Evolutionary conservation across 2,113 vertebrate genomes (phyloP).

Genomic region (Notechis scutatus): DNA sequence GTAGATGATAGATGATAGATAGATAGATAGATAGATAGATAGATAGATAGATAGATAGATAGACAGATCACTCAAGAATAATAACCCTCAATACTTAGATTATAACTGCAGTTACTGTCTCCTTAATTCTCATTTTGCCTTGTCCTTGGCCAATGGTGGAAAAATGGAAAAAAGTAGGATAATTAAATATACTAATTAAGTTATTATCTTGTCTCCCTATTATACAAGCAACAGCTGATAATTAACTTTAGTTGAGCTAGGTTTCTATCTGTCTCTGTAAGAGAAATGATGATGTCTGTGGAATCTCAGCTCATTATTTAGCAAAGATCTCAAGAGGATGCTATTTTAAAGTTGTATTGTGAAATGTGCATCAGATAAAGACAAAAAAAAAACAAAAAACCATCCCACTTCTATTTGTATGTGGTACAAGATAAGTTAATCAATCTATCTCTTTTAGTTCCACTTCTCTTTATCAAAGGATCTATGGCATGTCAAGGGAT

Average conservation of each 20-base stretch:
- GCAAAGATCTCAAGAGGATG: not conserved
- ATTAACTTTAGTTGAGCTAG: not conserved
- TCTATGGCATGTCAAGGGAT: not conserved
- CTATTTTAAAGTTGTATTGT: not conserved
- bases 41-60: too few species aligned
- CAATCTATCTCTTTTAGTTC: not conserved
- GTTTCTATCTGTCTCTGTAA: not conserved
- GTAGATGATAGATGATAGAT: too few species aligned
- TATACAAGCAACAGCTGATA: not conserved
- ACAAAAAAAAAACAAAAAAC: not conserved
- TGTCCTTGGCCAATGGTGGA: not conserved
- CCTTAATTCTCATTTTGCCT: not conserved
- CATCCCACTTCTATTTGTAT: not conserved
- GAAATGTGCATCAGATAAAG: not conserved
- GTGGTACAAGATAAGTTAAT: not conserved
- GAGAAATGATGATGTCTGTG: not conserved
- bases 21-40: too few species aligned
- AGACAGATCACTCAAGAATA: not conserved
- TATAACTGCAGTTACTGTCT: not conserved
- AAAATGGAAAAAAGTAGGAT: not conserved
- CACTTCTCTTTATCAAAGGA: not conserved
- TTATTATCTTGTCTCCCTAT: not conserved
- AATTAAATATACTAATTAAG: not conserved
- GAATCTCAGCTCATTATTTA: conserved; percentile 11
- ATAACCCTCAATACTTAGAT: not conserved